Conservation (phyloP, 2,113 vertebrate species). For the Rattus norvegicus region DNA sequence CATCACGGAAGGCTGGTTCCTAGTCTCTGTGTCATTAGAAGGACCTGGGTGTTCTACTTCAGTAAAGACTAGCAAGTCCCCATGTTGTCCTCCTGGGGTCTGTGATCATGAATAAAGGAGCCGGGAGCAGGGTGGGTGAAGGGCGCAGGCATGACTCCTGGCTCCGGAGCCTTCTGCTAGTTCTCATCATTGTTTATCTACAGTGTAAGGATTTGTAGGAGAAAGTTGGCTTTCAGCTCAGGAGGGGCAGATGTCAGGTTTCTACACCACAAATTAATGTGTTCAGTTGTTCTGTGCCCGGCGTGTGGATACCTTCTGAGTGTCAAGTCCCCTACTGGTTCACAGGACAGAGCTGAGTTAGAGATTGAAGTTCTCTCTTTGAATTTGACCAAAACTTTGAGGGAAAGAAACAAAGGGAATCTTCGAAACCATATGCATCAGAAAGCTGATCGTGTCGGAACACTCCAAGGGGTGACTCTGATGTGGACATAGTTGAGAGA, state of each 20-base stretch:
- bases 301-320: not conserved
- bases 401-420: not conserved
- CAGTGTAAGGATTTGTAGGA: not conserved
- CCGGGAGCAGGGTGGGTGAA: rapidly evolving
- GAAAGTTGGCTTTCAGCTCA: constrained; percentile 27
- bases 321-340: not conserved
- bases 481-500: not conserved
- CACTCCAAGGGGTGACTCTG: not conserved
- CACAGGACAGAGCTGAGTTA: not conserved
- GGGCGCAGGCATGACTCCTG: not conserved
- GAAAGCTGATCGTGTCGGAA: not conserved
- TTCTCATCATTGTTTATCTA: not conserved
- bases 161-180: not conserved
- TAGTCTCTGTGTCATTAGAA: not conserved
- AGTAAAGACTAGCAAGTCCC: rapidly evolving
- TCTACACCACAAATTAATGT: not conserved
- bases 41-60: not conserved
- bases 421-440: not conserved
- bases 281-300: constrained; percentile 3
- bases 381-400: constrained; percentile 24
- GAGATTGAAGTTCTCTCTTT: not conserved
- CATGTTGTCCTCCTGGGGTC: not conserved
- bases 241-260: constrained; percentile 9
- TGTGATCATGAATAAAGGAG: rapidly evolving
- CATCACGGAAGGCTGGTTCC: not conserved